Percentiles rank a stretch among this genome's conserved stretches.
These are phyloP conservation scores for Paralvinella palmiformis DNA, from an alignment of 1,140 invertebrate species.

Conservation along the genomic window DNA sequence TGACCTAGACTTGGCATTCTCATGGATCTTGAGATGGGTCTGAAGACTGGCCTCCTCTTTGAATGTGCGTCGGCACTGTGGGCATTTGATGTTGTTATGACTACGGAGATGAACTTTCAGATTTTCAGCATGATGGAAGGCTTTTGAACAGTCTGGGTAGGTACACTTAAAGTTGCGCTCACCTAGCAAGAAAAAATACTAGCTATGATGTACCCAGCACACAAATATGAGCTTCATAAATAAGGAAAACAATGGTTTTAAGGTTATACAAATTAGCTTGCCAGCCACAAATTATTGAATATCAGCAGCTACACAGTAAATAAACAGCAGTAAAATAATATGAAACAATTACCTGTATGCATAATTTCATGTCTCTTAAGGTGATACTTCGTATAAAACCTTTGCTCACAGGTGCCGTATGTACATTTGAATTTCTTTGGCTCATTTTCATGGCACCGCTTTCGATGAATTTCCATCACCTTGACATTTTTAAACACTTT, in stretches of 20 bases:
- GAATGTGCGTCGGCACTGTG: slow-evolving; percentile 49
- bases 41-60: slow-evolving; percentile 38
- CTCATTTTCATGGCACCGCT: slow-evolving; percentile 33
- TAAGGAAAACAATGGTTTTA: background rate
- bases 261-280: background rate
- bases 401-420: slow-evolving; percentile 32
- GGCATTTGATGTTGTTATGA: slow-evolving; percentile 76
- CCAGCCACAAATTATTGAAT: background rate
- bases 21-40: slow-evolving; percentile 35
- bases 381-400: slow-evolving; percentile 41
- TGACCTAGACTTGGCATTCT: slow-evolving; percentile 15
- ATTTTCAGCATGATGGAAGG: slow-evolving; percentile 41
- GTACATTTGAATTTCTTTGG: slow-evolving; percentile 36
- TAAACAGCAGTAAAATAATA: background rate
- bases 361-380: slow-evolving; percentile 37
- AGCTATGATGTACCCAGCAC: background rate
- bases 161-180: slow-evolving; percentile 38
- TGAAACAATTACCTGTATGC: slow-evolving; percentile 32
- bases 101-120: slow-evolving; percentile 72
- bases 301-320: background rate
- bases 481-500: slow-evolving; percentile 34
- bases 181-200: slow-evolving; percentile 24
- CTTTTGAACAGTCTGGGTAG: slow-evolving; percentile 39
- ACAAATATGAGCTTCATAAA: background rate
- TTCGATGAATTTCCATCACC: slow-evolving; percentile 35